Evolutionary conservation across 1,140 invertebrate genomes (phyloP), one percentile per base, ranked within the genome.

Genomic region (Drosophila nannoptera): DNA sequence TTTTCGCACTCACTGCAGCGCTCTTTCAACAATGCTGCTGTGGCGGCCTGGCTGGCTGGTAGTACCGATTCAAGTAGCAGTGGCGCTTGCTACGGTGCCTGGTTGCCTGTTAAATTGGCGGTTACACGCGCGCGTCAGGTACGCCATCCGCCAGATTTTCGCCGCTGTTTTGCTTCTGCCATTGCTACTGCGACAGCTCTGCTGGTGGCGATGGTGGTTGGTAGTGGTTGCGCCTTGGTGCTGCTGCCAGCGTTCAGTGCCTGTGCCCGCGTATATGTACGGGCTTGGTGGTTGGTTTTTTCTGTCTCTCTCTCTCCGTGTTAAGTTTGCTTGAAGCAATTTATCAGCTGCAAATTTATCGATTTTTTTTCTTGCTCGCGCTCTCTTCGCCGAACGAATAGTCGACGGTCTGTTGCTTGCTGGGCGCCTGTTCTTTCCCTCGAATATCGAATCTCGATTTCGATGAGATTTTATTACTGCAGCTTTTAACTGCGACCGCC

Each of bases 391-490:
- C 64, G 43, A 52, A 3, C 22, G 12, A 61, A 58, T 64, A 59
- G 67, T 70, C 63, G 56, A 53, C 75, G 45, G 43, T n/a, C 52
- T 71, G 45, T n/a, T 60, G 62, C 33, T 75, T 76, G 70, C 77
- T 88, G 87, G 70, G 87, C 87, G 78, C 87, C 87, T 88, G 80
- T 78, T 88, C 77, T 88, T 88, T 88, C 87, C 87, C 87, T 88
- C 87, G 87, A 88, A 88, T 88, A 88, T 88, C 87, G 87, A 88
- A 88, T 88, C 87, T 88, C 87, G 87, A 87, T 88, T 88, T 88
- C 87, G 83, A 87, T 87, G 87, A 88, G 87, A 78, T 88, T 88
- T 86, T 78, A 72, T 84, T 86, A 86, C 77, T 73, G 54, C 32
- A 22, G 58, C 38, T 61, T 52, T 22, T 36, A 22, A 35, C 11